Percentiles rank a stretch among this genome's conserved stretches.
Conservation (phyloP, 2,797 vertebrate species). For the Parauchenoglanis punctatus region DNA sequence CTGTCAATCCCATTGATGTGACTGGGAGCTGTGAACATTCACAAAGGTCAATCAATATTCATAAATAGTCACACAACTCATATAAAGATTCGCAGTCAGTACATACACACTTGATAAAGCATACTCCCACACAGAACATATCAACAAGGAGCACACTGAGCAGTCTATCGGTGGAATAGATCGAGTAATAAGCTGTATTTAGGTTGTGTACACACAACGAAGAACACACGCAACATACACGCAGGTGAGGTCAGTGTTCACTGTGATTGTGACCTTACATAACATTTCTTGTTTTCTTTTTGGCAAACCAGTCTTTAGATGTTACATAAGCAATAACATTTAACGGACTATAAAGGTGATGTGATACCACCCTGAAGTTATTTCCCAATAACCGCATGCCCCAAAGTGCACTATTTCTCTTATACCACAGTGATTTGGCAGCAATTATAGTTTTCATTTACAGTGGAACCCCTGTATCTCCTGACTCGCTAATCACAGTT, state of each 20-base stretch:
- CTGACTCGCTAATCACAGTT: no score
- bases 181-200: neutral
- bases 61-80: constrained; percentile 21
- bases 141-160: neutral
- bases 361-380: neutral
- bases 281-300: neutral
- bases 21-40: constrained; percentile 59
- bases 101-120: neutral
- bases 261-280: neutral
- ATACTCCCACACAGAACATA: neutral
- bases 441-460: neutral
- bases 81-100: neutral
- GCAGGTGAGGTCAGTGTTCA: neutral
- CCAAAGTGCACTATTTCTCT: neutral
- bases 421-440: neutral
- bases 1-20: constrained; percentile 50
- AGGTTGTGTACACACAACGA: neutral
- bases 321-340: neutral
- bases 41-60: constrained; percentile 52
- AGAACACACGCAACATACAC: neutral
- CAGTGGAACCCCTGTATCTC: no score
- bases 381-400: neutral
- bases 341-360: neutral
- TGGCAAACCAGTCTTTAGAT: neutral
- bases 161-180: neutral